Conservation (phyloP, 2,888 invertebrate species). For the Drosophila algonquin region DNA sequence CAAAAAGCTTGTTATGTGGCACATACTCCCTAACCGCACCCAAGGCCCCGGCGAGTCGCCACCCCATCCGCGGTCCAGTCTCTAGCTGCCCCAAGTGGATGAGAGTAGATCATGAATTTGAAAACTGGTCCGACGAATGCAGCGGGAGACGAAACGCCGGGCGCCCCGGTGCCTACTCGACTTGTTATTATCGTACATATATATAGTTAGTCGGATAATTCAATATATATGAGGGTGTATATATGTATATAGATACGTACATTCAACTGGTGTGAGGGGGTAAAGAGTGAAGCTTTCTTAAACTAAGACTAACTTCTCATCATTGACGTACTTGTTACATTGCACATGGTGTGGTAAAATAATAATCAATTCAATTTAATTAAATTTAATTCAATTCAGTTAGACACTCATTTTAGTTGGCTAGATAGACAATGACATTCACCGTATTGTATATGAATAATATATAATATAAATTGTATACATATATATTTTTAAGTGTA, state of each 20-base stretch:
- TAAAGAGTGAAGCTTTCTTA: constrained; percentile 11
- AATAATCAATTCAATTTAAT: constrained; percentile 54
- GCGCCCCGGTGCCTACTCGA: background rate
- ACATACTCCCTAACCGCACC: constrained; percentile 54
- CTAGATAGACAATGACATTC: constrained; percentile 60
- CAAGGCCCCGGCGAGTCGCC: constrained; percentile 15
- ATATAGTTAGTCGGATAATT: background rate
- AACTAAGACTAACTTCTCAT: background rate
- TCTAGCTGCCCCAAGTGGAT: constrained; percentile 58
- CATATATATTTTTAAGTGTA: constrained; percentile 45
- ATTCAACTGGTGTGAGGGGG: constrained; percentile 1
- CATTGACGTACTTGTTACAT: constrained; percentile 18
- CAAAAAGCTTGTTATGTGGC: constrained; percentile 57
- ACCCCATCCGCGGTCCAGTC: constrained; percentile 29
- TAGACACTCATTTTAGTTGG: constrained; percentile 49
- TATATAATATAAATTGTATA: constrained; percentile 45
- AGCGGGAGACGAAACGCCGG: background rate
- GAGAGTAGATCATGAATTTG: constrained; percentile 19
- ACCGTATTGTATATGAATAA: constrained; percentile 52
- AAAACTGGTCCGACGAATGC: background rate
- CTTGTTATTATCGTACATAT: constrained; percentile 1
- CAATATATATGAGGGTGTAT: background rate
- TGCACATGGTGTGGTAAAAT: constrained; percentile 71
- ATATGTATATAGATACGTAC: too few relatives aligned
- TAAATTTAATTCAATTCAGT: background rate